Conservation (phyloP, 1,140 invertebrate species). For the Bombyx mandarina region DNA sequence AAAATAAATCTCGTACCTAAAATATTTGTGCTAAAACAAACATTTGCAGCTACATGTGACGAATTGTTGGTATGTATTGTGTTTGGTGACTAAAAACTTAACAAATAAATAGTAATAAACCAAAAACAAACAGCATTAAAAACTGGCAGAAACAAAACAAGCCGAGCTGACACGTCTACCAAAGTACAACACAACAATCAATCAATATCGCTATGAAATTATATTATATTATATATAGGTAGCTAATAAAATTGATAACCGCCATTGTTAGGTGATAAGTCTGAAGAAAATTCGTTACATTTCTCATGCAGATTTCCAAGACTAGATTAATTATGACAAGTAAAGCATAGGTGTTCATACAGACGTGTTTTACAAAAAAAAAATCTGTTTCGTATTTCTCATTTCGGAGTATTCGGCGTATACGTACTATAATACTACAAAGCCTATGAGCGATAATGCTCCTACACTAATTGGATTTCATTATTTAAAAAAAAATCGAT, state of each 20-base stretch:
- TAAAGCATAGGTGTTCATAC: no score
- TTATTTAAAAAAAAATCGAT: slow-evolving; percentile 39
- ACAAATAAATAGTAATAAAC: slow-evolving; percentile 16
- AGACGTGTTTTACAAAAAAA: neutral
- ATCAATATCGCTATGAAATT: slow-evolving; percentile 21
- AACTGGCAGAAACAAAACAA: slow-evolving; percentile 63
- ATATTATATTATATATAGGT: neutral
- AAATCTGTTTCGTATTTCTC: neutral
- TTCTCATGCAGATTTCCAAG: no score
- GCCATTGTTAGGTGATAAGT: neutral
- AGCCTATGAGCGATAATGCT: no score
- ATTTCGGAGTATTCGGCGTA: neutral
- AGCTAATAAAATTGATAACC: slow-evolving; percentile 5
- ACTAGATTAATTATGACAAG: no score
- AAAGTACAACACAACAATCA: slow-evolving; percentile 47
- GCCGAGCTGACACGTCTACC: slow-evolving; percentile 53
- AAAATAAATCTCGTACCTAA: no score
- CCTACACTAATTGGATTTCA: slow-evolving; percentile 16
- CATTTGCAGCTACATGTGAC: no score
- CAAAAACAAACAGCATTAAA: slow-evolving; percentile 60
- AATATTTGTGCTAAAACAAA: no score
- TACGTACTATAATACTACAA: slow-evolving; percentile 3
- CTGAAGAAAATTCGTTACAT: no score
- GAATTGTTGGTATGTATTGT: neutral
- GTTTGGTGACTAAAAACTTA: neutral